Evolutionary conservation across 2,888 invertebrate genomes (phyloP).

Genomic region (Eumacrocentrus americanus): DNA sequence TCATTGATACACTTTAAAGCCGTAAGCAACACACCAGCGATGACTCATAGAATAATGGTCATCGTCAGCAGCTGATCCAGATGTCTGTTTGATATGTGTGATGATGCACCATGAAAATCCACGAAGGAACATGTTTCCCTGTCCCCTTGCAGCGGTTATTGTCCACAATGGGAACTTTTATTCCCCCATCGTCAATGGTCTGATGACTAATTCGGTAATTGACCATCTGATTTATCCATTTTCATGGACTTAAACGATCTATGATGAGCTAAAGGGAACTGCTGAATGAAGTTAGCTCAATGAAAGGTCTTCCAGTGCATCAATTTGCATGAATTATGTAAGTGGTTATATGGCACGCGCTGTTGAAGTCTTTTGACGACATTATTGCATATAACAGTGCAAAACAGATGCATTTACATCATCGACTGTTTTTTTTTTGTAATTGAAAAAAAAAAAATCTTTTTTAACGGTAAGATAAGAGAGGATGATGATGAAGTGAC

Average conservation of each 20-base stretch:
- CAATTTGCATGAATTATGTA: no score
- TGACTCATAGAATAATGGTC: slow-evolving; percentile 54
- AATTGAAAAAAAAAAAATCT: no score
- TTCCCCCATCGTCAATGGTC: neutral
- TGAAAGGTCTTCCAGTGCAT: no score
- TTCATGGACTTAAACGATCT: neutral
- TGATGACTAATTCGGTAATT: neutral
- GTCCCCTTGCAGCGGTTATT: neutral
- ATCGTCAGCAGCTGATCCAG: slow-evolving; percentile 56
- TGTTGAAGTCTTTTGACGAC: no score
- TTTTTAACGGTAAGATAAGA: no score
- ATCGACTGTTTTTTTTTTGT: no score
- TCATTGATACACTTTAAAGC: slow-evolving; percentile 57
- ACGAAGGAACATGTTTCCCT: neutral
- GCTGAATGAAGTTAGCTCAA: no score
- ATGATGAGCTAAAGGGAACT: no score
- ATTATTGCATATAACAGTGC: no score
- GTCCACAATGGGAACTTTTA: neutral
- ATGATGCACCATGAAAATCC: neutral
- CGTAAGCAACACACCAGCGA: slow-evolving; percentile 36
- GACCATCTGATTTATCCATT: neutral
- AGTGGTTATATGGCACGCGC: no score
- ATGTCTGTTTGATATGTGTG: slow-evolving; percentile 32
- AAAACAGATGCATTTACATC: no score
- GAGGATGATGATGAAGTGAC: no score